Evolutionary conservation across 2,888 invertebrate genomes (phyloP), one percentile per base, ranked within the genome.

Genomic region (Macrophya alboannulata): DNA sequence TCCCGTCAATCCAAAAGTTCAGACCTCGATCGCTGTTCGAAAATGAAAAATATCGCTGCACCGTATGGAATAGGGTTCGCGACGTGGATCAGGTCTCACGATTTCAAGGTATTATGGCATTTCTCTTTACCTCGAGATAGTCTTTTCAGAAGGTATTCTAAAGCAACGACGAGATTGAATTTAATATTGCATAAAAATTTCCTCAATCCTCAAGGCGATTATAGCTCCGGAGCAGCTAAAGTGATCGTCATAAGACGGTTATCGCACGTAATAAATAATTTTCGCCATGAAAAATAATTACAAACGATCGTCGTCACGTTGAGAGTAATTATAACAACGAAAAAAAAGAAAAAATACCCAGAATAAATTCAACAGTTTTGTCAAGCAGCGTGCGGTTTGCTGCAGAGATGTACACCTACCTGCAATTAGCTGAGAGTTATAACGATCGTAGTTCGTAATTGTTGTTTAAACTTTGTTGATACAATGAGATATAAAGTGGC

Each of bases 151-250:
- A 55, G 10, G 17, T 68, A 83, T 68, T 83, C 68, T 62, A 40
- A 31, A 40, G 45, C 65, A 12, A 25, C 17, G 81, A 37, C 43
- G 51, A 68, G 51, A 83, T 83, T 68, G 83, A 48, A 83, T 83
- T 83, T 83, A 65, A 83, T 83, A 83, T 83, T 68, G n/a, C 68
- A 45, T 83, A 37, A 40, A 48, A n/a, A 83, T 65, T 83, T 31
- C 68, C 68, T n/a, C 83, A 31, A 68, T 68, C 45, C 48, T 37
- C 62, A n/a, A 25, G 31, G 43, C 79, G 43, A 4, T 45, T 45
- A 31, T 3, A 37, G 4, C 10, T 8, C 10, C 37, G 37, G 1
- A 17, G 8, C 31, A n/a, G n/a, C 31, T 5, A 5, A n/a, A 17
- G 15, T 55, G 48, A n/a, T 17, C 55, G 4, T n/a, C 55, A 15